Evolutionary conservation across 2,113 vertebrate species (phyloP).

Genomic region (Choloepus hoffmanni): DNA sequence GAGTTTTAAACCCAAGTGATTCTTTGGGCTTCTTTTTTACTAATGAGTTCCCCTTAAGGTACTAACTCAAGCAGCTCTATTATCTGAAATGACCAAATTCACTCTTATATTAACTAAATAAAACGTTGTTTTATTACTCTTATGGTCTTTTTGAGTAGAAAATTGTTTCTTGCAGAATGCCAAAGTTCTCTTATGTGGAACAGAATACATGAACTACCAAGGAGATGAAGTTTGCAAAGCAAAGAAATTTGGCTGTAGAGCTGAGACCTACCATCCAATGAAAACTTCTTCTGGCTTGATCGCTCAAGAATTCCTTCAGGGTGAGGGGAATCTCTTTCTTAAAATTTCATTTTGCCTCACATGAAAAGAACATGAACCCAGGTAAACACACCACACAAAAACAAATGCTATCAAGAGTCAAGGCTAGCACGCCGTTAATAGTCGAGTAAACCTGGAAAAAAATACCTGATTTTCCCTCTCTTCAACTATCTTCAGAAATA

Average conservation of each 20-base stretch:
- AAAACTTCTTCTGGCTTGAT: not conserved
- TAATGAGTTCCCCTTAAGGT: slow-evolving; percentile 81
- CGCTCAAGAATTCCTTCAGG: not conserved
- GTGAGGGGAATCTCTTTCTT: not conserved
- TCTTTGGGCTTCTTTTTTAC: slow-evolving; percentile 78
- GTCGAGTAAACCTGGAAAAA: not conserved
- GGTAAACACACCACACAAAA: not conserved
- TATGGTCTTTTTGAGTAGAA: slow-evolving; percentile 66
- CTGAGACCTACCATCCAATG: not conserved
- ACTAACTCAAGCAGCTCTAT: slow-evolving; percentile 78
- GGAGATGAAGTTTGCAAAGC: not conserved
- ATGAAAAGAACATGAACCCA: not conserved
- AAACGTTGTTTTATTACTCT: slow-evolving; percentile 79
- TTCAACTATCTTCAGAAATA: not conserved
- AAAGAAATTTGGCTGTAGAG: not conserved
- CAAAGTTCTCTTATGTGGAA: slow-evolving; percentile 48
- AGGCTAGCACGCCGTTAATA: not conserved
- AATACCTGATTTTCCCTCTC: not conserved
- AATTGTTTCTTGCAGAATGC: slow-evolving; percentile 33
- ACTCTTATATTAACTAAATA: slow-evolving; percentile 79
- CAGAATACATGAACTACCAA: slow-evolving; percentile 54
- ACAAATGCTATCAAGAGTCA: not conserved
- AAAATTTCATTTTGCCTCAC: not conserved
- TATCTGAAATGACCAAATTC: slow-evolving; percentile 81
- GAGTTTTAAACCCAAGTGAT: slow-evolving; percentile 65